phyloP scores from a whole-genome alignment of 1,140 invertebrate genomes.

The Amphibalanus amphitrite region DNA sequence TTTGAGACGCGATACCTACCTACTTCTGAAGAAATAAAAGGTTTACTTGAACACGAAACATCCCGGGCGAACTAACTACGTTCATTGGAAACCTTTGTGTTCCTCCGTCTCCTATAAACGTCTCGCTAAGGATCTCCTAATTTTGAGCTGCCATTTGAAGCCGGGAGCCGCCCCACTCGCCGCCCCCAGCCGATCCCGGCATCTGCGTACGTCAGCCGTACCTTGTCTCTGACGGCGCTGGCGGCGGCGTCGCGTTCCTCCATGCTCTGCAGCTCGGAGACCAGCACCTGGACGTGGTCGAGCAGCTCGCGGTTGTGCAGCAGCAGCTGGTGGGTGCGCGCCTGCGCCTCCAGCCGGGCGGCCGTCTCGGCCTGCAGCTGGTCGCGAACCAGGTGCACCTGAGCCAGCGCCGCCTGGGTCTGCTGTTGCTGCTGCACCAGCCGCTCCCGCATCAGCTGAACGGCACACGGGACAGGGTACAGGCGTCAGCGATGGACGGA shows the following conservation, averaged over 20 bases:
- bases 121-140: too few relatives aligned
- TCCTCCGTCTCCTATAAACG: too few relatives aligned
- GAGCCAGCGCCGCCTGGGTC: conserved; percentile 77
- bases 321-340: conserved; percentile 72
- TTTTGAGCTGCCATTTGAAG: too few relatives aligned
- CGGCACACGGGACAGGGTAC: background rate
- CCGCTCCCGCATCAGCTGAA: conserved; percentile 65
- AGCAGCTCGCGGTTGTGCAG: conserved; percentile 86
- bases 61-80: too few relatives aligned
- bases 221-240: background rate
- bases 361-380: conserved; percentile 86
- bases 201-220: too few relatives aligned
- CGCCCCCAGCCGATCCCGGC: too few relatives aligned
- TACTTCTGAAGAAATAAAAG: too few relatives aligned
- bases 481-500: background rate
- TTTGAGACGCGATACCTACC: too few relatives aligned
- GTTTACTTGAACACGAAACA: too few relatives aligned
- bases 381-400: conserved; percentile 75
- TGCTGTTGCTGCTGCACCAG: conserved; percentile 86
- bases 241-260: conserved; percentile 29
- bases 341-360: conserved; percentile 73
- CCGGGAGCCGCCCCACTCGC: too few relatives aligned
- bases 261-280: conserved; percentile 61
- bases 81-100: too few relatives aligned
- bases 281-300: conserved; percentile 76